phyloP scores from a whole-genome alignment of 2,113 vertebrate species.

The Oplegnathus fasciatus region DNA sequence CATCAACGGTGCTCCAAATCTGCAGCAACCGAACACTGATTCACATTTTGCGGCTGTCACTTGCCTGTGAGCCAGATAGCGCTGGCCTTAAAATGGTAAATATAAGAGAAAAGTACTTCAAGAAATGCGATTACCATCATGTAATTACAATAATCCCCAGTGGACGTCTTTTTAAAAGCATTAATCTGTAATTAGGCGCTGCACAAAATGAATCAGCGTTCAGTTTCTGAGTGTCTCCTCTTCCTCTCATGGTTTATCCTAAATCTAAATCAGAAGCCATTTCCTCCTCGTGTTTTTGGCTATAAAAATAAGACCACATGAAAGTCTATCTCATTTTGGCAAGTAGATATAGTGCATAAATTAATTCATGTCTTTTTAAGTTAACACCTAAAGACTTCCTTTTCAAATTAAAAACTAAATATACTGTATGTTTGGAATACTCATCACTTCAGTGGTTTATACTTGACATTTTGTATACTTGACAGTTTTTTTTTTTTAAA shows the following conservation, averaged over 20 bases:
- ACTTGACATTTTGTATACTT: constrained; percentile 73
- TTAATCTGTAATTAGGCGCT: constrained; percentile 56
- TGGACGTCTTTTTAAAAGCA: constrained; percentile 60
- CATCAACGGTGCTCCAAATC: constrained; percentile 41
- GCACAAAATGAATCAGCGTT: constrained; percentile 69
- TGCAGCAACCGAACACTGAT: constrained; percentile 61
- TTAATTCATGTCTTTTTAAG: constrained; percentile 72
- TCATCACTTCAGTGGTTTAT: constrained; percentile 78
- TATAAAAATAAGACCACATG: constrained; percentile 86
- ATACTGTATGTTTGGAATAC: constrained; percentile 77
- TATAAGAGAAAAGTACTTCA: constrained; percentile 51
- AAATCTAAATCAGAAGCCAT: constrained; percentile 65
- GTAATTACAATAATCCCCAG: constrained; percentile 64
- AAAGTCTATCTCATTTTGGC: constrained; percentile 89
- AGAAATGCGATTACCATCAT: constrained; percentile 56
- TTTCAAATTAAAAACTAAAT: constrained; percentile 76
- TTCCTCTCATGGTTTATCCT: constrained; percentile 53
- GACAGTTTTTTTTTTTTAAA: constrained; percentile 62
- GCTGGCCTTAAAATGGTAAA: constrained; percentile 33
- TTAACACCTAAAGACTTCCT: constrained; percentile 78
- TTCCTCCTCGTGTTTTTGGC: constrained; percentile 82
- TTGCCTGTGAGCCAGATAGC: constrained; percentile 17
- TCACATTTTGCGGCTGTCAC: constrained; percentile 57
- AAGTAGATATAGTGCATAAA: constrained; percentile 89
- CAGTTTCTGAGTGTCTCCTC: constrained; percentile 57